These are phyloP conservation scores for Arothron firmamentum DNA, from an alignment of 2,113 vertebrate genomes.

Conservation along the genomic window DNA sequence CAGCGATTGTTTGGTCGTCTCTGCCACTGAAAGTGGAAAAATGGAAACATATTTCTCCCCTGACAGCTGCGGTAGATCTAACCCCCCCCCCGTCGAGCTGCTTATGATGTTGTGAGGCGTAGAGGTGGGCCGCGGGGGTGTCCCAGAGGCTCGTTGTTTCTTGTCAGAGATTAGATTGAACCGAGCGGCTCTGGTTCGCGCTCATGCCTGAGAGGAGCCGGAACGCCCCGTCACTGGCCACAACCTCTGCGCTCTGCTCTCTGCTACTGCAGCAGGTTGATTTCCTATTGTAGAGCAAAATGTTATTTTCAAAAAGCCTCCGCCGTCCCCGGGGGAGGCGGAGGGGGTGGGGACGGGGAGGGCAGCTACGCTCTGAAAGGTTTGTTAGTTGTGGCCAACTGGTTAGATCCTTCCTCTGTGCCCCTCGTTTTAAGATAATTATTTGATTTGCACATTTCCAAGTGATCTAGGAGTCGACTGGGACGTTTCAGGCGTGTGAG, in stretches of 20 bases:
- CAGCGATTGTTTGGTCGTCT: conserved; percentile 48
- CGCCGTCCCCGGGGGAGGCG: conserved; percentile 1
- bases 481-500: conserved; percentile 16
- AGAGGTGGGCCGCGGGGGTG: conserved; percentile 52
- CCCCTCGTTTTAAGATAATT: neutral
- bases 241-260: conserved; percentile 52
- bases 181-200: conserved; percentile 59
- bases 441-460: neutral
- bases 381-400: conserved; percentile 10
- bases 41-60: conserved; percentile 65
- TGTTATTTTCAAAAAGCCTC: conserved; percentile 42
- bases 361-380: conserved; percentile 25
- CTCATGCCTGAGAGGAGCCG: conserved; percentile 58
- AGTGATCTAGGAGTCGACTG: neutral
- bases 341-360: conserved; percentile 12
- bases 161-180: conserved; percentile 80
- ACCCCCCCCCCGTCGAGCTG: conserved; percentile 51
- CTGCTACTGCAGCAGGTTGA: conserved; percentile 25
- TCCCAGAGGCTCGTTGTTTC: conserved; percentile 72
- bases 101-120: conserved; percentile 67
- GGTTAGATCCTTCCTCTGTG: too few species aligned
- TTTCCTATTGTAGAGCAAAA: conserved; percentile 40
- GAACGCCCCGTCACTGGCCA: conserved; percentile 49
- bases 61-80: conserved; percentile 62
- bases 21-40: conserved; percentile 60